Base-by-base conservation (phyloP, 2,113 vertebrate genomes). In the Butorides virescens region DNA sequence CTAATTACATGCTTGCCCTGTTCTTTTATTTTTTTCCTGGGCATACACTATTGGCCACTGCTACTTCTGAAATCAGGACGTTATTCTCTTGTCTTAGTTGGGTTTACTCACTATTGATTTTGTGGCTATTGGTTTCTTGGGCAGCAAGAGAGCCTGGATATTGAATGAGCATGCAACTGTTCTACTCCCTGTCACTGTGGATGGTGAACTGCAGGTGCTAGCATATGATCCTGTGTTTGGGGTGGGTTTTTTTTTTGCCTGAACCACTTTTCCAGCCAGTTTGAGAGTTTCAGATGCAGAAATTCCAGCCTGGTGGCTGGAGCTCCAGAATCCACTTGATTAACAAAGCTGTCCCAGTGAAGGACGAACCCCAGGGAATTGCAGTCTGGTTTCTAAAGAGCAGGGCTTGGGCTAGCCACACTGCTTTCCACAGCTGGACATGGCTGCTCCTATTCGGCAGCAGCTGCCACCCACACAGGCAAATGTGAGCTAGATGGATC, bases 401-500 rank as follows among this genome's bases (percentile, higher is more conserved):
- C 70, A 82, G 58, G 44, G 49, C 53, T 93, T 76, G 71, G 62
- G 87, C 90, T 94, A 58, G 87, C 95, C 94, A 70, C 87, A n/a
- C 25, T 59, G 70, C 74, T 91, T 66, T 91, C 91, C 94, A 87
- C 85, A 95, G 94, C 66, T 94, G 90, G 92, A 86, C 81, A 53
- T 37, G 59, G 87, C 95, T 90, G 49, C 49, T 93, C 62, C 49
- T 68, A 65, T 65, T 85, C 66, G 76, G 73, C 74, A 92, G 87
- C 71, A 86, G 70, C 85, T 94, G 70, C 93, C 95, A 95, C 90
- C 92, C 96, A 93, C 94, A 90, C 81, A 82, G 93, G 46, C 68
- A 2, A 78, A 59, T 21, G 65, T 42, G 92, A 91, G 70, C 63
- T 53, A 4, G 30, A 61, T 53, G 62, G 71, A 70, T 65, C 66